Base-by-base conservation (phyloP, 2,797 vertebrate genomes). In the Sternotherus odoratus region DNA sequence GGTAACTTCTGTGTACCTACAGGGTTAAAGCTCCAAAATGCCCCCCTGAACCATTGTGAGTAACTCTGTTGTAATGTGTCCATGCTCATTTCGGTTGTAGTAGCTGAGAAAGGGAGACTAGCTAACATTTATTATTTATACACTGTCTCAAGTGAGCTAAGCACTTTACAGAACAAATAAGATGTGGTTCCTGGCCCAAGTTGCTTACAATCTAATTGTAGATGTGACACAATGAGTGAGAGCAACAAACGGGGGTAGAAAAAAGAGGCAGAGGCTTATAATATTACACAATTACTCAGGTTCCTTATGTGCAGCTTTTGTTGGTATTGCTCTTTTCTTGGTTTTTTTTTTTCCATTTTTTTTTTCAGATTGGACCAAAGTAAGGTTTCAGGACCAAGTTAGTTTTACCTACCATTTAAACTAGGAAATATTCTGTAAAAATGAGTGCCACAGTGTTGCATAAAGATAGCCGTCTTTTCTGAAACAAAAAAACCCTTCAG, bases 181-280 rank as follows among this genome's bases (percentile, higher is more conserved):
- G 39, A 12, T 8, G 23, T n/a, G 17, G 60, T 17, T 8, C 0
- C 0, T 63, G 43, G 2, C 15, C 6, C 4, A 2, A 30, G 9
- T 46, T 54, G 57, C 87, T 50, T 15, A 5, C 8, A 78, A 43
- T 15, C 28, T 79, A 24, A 81, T 80, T 77, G 30, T 2, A 54
- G 56, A 69, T 60, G 33, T 17, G 86, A 88, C 19, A 86, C 79
- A 89, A 8, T 17, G 24, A 60, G n/a, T 49, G 33, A 56, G 26
- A 54, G 21, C 66, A 69, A 39, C n/a, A 36, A 79, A 79, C 57
- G 66, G 49, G 16, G 6, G 4, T 5, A 60, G 12, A 0, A 9
- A 54, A 63, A 50, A 7, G 43, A 19, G 0, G 1, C 54, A 77
- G 33, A 48, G 2, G 13, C 13, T 1, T n/a, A 30, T 26, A 80